These are phyloP conservation scores for Drosophila nikananu DNA, from an alignment of 1,140 invertebrate species.

Conservation along the genomic window DNA sequence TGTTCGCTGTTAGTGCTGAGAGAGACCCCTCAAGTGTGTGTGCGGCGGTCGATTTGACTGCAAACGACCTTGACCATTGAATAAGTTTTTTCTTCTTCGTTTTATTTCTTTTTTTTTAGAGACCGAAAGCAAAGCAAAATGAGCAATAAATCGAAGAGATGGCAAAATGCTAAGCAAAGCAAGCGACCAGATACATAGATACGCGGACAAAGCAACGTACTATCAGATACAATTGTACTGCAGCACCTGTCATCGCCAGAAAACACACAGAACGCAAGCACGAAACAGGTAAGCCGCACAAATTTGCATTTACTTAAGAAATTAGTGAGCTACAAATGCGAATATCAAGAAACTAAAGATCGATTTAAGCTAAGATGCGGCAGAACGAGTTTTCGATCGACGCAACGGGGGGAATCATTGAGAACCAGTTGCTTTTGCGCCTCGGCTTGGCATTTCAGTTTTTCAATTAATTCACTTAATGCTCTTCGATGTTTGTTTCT, in stretches of 20 bases:
- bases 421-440: constrained; percentile 77
- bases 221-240: constrained; percentile 59
- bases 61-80: constrained; percentile 83
- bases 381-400: constrained; percentile 56
- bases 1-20: constrained; percentile 29
- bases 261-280: constrained; percentile 8
- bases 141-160: constrained; percentile 77
- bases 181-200: constrained; percentile 42
- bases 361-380: constrained; percentile 39
- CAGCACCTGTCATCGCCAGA: constrained; percentile 61
- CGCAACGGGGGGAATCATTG: constrained; percentile 10
- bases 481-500: constrained; percentile 35
- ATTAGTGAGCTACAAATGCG: constrained; percentile 62
- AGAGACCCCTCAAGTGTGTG: constrained; percentile 31
- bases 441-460: constrained; percentile 66
- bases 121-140: constrained; percentile 75
- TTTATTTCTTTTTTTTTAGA: constrained; percentile 37
- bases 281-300: constrained; percentile 58
- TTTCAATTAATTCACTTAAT: constrained; percentile 70
- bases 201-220: constrained; percentile 29
- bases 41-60: constrained; percentile 66
- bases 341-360: constrained; percentile 64
- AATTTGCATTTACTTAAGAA: constrained; percentile 73
- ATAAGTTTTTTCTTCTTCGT: constrained; percentile 51
- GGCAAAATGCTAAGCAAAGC: constrained; percentile 57